phyloP scores from a whole-genome alignment of 2,113 vertebrate genomes.

The Myrmecophaga tridactyla region DNA sequence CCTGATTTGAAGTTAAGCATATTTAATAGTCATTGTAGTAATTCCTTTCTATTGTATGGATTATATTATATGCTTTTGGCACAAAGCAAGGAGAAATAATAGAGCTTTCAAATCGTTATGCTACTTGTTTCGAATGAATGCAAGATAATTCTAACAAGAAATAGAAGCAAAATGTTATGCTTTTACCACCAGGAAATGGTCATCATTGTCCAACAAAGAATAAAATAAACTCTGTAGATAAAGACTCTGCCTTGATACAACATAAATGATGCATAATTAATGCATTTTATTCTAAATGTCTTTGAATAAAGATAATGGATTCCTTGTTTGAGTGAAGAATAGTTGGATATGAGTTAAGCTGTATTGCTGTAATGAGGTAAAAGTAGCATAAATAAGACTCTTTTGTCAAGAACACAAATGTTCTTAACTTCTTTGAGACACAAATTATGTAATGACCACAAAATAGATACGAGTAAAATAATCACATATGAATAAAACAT shows the following conservation, averaged over 20 bases:
- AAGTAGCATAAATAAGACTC: neutral
- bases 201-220: conserved; percentile 56
- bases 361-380: neutral
- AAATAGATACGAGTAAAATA: neutral
- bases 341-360: conserved; percentile 5
- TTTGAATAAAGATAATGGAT: conserved; percentile 50
- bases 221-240: conserved; percentile 35
- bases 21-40: conserved; percentile 34
- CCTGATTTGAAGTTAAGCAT: conserved; percentile 19
- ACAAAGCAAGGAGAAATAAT: conserved; percentile 59
- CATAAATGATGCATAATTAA: conserved; percentile 22
- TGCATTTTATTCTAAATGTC: conserved; percentile 9
- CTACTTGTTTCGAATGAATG: conserved; percentile 64
- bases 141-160: conserved; percentile 69
- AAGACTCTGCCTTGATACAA: neutral
- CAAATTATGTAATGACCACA: neutral
- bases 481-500: neutral
- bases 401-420: neutral
- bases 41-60: conserved; percentile 24
- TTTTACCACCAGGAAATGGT: conserved; percentile 52
- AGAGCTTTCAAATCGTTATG: conserved; percentile 52
- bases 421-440: neutral
- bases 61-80: conserved; percentile 3
- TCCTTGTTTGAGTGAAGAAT: neutral
- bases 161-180: conserved; percentile 19